Percentiles rank a stretch among this genome's conserved stretches.
Evolutionary conservation across 2,113 vertebrate species (phyloP).

Genomic region (Xenopus borealis): DNA sequence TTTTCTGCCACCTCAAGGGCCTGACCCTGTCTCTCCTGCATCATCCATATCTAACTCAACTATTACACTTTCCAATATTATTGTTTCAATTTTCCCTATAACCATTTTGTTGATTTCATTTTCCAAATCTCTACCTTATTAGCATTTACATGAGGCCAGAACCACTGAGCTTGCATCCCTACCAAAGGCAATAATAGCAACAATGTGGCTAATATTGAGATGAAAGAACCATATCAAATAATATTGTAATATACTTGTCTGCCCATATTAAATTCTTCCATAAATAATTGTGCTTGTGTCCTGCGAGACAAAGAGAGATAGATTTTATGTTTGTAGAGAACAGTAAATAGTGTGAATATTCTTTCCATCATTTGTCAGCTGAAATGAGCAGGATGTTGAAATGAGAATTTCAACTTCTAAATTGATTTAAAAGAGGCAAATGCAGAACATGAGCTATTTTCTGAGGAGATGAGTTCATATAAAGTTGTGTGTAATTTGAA

Average conservation of each 20-base stretch:
- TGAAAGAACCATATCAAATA: neutral
- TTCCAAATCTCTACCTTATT: neutral
- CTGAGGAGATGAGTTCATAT: neutral
- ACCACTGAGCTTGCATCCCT: neutral
- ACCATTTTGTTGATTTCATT: neutral
- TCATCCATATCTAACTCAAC: no score
- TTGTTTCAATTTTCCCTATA: neutral
- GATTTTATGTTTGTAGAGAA: neutral
- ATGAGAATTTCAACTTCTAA: neutral
- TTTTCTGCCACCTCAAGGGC: no score
- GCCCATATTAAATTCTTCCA: neutral
- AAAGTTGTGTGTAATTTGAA: neutral
- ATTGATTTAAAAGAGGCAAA: neutral
- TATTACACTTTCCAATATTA: neutral
- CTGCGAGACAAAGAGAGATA: neutral
- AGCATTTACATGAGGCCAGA: slow-evolving; percentile 1
- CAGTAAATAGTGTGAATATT: no score
- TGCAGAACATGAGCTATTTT: neutral
- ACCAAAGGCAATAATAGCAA: neutral
- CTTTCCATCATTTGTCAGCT: neutral
- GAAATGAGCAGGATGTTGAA: neutral
- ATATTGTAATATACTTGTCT: slow-evolving; percentile 6
- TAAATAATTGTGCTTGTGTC: neutral
- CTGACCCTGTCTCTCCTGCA: no score
- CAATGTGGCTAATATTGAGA: neutral